These are phyloP conservation scores for Magallana angulata DNA, from an alignment of 1,140 invertebrate genomes.

Conservation along the genomic window DNA sequence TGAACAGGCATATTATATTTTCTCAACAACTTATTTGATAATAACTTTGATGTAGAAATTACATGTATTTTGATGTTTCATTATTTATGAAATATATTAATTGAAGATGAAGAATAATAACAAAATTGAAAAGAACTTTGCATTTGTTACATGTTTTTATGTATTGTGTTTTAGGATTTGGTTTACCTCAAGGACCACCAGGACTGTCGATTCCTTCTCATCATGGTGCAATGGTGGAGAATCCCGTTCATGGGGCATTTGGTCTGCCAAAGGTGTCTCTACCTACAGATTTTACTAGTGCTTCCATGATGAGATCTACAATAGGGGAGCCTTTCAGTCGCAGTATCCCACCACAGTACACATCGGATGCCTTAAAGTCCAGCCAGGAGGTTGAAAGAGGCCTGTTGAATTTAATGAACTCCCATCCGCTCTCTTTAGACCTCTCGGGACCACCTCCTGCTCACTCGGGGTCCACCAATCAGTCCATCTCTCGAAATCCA, in stretches of 20 bases:
- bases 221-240: not conserved
- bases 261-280: not conserved
- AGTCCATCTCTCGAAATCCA: slow-evolving; percentile 24
- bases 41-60: too few species aligned
- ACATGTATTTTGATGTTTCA: too few species aligned
- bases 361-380: slow-evolving; percentile 1
- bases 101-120: too few species aligned
- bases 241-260: not conserved
- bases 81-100: too few species aligned
- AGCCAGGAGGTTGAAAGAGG: slow-evolving; percentile 1
- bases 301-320: not conserved
- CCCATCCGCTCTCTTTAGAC: slow-evolving; percentile 40
- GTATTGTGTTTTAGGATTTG: not conserved
- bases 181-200: not conserved
- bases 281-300: not conserved
- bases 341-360: not conserved
- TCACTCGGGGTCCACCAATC: slow-evolving; percentile 60
- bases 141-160: not conserved
- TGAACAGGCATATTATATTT: too few species aligned
- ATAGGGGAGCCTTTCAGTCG: not conserved
- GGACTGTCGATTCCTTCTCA: not conserved
- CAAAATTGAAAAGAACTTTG: too few species aligned
- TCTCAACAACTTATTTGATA: too few species aligned
- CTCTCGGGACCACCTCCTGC: slow-evolving; percentile 69
- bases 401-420: slow-evolving; percentile 10